A percentile compares a stretch with the other conserved stretches of the same genome.
Conservation (phyloP, 2,797 vertebrate species). For the Urosaurus nigricauda region DNA sequence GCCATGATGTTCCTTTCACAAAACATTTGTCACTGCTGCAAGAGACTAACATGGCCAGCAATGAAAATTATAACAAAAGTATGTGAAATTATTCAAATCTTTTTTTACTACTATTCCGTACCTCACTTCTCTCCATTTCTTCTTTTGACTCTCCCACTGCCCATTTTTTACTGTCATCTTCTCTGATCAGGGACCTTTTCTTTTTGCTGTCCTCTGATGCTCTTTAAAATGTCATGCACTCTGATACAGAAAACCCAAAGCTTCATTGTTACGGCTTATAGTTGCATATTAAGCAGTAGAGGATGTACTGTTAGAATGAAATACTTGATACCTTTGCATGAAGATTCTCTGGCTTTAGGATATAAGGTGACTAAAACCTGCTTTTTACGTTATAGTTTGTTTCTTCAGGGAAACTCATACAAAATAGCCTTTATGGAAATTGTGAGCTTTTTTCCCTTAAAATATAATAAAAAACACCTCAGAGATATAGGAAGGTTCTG, state of each 20-base stretch:
- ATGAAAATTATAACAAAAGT: not conserved
- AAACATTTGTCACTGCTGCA: not conserved
- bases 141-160: not conserved
- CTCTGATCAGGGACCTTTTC: too few relatives aligned
- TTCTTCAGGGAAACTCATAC: not conserved
- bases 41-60: not conserved
- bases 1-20: not conserved
- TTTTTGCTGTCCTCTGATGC: not conserved
- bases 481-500: not conserved
- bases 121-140: too few relatives aligned
- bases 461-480: not conserved
- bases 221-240: not conserved
- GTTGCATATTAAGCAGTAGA: not conserved
- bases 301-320: not conserved
- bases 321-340: not conserved
- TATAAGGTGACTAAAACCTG: not conserved
- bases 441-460: not conserved
- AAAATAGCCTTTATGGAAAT: not conserved
- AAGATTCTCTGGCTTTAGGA: not conserved
- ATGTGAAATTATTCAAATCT: not conserved
- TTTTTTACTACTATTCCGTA: not conserved
- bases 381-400: not conserved
- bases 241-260: not conserved
- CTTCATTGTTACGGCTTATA: not conserved
- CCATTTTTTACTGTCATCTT: not conserved